Conservation (phyloP, 2,113 vertebrate species). For the Illadopsis cleaveri region DNA sequence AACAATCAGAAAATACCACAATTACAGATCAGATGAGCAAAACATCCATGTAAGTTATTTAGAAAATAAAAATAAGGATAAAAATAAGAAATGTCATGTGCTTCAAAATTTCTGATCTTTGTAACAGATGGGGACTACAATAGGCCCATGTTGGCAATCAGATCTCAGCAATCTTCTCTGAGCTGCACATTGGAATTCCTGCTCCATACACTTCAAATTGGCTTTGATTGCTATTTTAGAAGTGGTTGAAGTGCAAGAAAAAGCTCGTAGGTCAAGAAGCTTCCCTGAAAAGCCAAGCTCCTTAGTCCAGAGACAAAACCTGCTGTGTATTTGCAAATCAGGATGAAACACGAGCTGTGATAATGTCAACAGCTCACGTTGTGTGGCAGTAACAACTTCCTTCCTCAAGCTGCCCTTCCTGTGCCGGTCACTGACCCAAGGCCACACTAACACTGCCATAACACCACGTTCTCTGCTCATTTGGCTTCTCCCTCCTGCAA, state of each 20-base stretch:
- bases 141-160: fast-evolving
- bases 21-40: not conserved
- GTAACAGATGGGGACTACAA: not conserved
- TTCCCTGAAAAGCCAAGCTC: not conserved
- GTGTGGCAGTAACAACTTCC: not conserved
- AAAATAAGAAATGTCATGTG: not conserved
- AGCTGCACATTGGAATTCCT: not conserved
- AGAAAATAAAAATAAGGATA: not conserved
- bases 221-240: not conserved
- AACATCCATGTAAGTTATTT: not conserved
- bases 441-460: not conserved
- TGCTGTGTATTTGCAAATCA: not conserved
- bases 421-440: not conserved
- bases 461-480: not conserved
- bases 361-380: not conserved
- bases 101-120: not conserved
- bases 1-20: not conserved
- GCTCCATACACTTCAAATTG: not conserved
- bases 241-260: not conserved
- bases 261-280: not conserved
- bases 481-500: not conserved
- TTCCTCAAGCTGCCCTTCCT: not conserved
- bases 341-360: not conserved
- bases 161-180: not conserved
- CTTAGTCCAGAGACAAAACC: not conserved